These are phyloP conservation scores for Dysmachus trigonus DNA, from an alignment of 2,888 invertebrate species.

Conservation along the genomic window DNA sequence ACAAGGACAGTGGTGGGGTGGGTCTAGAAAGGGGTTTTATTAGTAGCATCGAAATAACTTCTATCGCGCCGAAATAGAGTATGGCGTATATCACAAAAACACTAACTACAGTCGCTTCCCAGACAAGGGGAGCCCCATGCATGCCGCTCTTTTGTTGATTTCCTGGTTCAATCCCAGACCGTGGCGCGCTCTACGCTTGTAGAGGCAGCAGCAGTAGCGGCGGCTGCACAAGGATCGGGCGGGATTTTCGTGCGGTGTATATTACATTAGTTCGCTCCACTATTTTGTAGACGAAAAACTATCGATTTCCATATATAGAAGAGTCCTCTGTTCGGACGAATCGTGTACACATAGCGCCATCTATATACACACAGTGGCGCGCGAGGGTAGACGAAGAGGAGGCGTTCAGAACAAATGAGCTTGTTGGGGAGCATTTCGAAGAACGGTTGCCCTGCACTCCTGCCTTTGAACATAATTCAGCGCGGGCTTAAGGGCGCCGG, in stretches of 20 bases:
- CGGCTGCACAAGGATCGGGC: neutral
- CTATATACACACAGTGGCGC: neutral
- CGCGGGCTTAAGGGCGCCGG: neutral
- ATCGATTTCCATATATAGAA: conserved; percentile 5
- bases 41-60: neutral
- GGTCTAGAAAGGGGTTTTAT: neutral
- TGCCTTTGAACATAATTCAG: conserved; percentile 4
- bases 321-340: neutral
- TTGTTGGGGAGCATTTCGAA: neutral
- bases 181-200: neutral
- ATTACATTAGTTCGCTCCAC: conserved; percentile 3
- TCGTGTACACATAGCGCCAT: neutral
- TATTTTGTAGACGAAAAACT: conserved; percentile 3
- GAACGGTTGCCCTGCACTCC: conserved; percentile 9
- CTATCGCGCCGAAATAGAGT: neutral
- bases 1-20: neutral
- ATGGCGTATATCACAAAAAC: neutral
- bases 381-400: neutral
- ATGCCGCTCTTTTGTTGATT: conserved; percentile 7
- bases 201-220: neutral
- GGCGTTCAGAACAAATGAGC: conserved; percentile 9
- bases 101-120: neutral
- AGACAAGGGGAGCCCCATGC: neutral
- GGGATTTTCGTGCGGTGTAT: conserved; percentile 5
- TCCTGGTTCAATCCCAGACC: neutral